Conservation (phyloP, 2,113 vertebrate genomes). For the Phrynocephalus versicolor region DNA sequence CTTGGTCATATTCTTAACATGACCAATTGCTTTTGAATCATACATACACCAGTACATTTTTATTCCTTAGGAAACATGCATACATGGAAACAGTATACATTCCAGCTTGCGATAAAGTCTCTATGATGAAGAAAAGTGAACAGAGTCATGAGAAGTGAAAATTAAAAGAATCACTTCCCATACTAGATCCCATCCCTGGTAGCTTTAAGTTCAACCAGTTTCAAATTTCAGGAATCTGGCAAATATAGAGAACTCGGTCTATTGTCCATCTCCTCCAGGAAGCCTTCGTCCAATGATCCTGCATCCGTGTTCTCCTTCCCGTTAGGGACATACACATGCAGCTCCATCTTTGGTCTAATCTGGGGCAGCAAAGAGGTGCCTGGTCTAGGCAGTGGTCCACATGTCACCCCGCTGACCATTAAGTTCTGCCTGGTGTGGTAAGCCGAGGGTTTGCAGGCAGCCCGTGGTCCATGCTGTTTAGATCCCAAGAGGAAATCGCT, state of each 20-base stretch:
- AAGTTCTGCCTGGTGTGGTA: constrained; percentile 45
- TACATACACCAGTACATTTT: too few species aligned
- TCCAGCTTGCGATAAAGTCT: too few species aligned
- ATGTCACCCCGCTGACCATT: constrained; percentile 67
- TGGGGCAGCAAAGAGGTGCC: neutral
- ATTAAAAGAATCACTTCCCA: neutral
- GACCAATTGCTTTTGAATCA: too few species aligned
- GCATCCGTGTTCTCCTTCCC: constrained; percentile 41
- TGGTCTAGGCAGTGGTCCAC: constrained; percentile 44
- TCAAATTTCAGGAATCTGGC: neutral
- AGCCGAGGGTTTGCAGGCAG: neutral
- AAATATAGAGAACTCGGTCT: too few species aligned
- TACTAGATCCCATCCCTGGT: neutral
- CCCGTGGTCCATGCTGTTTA: constrained; percentile 16
- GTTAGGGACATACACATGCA: constrained; percentile 76
- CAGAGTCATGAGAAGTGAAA: too few species aligned
- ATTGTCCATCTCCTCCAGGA: constrained; percentile 70
- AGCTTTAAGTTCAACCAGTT: neutral
- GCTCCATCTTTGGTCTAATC: constrained; percentile 57
- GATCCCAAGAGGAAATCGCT: constrained; percentile 1
- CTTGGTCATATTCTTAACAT: too few species aligned
- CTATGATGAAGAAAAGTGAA: too few species aligned
- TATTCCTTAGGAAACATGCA: too few species aligned
- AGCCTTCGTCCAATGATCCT: constrained; percentile 48
- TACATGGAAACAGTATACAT: too few species aligned